Percentiles rank a stretch among this genome's conserved stretches.
phyloP scores from a whole-genome alignment of 2,797 vertebrate genomes.

The Poecilia gillii region DNA sequence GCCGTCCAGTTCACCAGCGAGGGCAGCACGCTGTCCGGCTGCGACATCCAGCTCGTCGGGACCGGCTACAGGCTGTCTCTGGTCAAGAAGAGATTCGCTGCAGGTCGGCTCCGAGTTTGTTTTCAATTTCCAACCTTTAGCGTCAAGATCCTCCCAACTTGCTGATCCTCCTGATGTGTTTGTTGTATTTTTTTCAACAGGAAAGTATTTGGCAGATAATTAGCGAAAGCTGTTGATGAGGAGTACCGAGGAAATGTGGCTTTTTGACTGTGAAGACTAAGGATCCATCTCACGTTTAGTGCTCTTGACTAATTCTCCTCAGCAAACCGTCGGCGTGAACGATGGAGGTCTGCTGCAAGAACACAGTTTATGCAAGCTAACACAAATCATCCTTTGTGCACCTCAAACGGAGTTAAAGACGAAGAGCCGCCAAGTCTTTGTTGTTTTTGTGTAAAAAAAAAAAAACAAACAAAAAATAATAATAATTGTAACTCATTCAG shows the following conservation, averaged over 20 bases:
- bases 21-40: conserved; percentile 94
- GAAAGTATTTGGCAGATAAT: conserved; percentile 98
- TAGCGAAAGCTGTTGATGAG: conserved; percentile 77
- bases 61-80: conserved; percentile 95
- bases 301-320: conserved; percentile 49
- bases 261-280: conserved; percentile 70
- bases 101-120: conserved; percentile 83
- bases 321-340: conserved; percentile 41
- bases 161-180: no score
- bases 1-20: conserved; percentile 96
- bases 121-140: not conserved
- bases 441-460: conserved; percentile 45
- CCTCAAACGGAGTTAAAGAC: conserved; percentile 50
- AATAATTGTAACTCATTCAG: conserved; percentile 62
- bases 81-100: conserved; percentile 97
- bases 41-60: conserved; percentile 94
- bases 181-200: conserved; percentile 69
- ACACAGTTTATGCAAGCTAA: conserved; percentile 81
- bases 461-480: not conserved
- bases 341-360: conserved; percentile 38
- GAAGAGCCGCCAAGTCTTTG: conserved; percentile 50
- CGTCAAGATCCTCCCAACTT: no score
- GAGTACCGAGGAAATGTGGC: conserved; percentile 57
- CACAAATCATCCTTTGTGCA: conserved; percentile 61
- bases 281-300: conserved; percentile 59